A percentile compares a stretch with the other conserved stretches of the same genome.
Evolutionary conservation across 2,888 invertebrate species (phyloP).

Genomic region (Alloplasta piceator): DNA sequence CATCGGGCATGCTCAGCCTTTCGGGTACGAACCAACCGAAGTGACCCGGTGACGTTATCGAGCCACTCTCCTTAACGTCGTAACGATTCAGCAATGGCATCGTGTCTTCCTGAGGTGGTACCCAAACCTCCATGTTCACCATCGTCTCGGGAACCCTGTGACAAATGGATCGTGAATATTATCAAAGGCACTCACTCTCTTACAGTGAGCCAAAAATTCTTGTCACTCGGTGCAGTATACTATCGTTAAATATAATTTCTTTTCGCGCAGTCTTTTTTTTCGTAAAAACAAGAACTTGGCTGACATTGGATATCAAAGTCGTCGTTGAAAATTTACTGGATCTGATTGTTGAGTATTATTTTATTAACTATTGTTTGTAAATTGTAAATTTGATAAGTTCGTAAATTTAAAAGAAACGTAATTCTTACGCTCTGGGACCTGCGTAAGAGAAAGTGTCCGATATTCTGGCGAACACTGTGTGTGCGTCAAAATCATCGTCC

Average conservation of each 20-base stretch:
- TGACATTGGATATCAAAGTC: neutral
- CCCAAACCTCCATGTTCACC: slow-evolving; percentile 90
- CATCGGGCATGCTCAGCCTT: slow-evolving; percentile 80
- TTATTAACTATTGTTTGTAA: too few species aligned
- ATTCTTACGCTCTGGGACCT: slow-evolving; percentile 74
- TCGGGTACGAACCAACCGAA: slow-evolving; percentile 88
- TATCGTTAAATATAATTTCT: too few species aligned
- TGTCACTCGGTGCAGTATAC: too few species aligned
- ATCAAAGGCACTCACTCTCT: too few species aligned
- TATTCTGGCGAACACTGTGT: slow-evolving; percentile 80
- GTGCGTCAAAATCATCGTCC: slow-evolving; percentile 83
- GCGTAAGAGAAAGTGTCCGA: slow-evolving; percentile 69
- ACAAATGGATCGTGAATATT: slow-evolving; percentile 11
- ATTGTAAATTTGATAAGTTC: too few species aligned
- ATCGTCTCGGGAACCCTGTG: slow-evolving; percentile 83
- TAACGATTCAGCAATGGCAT: slow-evolving; percentile 81
- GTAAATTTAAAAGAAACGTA: neutral
- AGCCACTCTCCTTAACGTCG: slow-evolving; percentile 85
- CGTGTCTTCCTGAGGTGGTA: slow-evolving; percentile 86
- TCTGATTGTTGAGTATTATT: too few species aligned
- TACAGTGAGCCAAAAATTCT: neutral
- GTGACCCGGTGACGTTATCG: slow-evolving; percentile 85
- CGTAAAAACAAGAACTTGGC: neutral
- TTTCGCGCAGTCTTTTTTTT: too few species aligned
- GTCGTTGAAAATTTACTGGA: neutral